Conservation (phyloP, 2,888 invertebrate species). For the Xestia c-nigrum region DNA sequence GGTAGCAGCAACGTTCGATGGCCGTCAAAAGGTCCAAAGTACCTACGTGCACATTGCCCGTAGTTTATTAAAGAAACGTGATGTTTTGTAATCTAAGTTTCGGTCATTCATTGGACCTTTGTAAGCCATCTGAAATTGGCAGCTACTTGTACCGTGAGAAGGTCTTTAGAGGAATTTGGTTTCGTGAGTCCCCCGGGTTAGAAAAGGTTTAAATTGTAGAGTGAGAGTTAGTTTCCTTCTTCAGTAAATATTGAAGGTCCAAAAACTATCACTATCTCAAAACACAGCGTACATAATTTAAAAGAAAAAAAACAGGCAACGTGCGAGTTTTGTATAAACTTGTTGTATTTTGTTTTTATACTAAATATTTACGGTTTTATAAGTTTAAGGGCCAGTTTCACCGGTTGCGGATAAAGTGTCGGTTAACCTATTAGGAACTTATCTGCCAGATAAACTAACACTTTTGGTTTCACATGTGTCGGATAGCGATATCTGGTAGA, state of each 20-base stretch:
- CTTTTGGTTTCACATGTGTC: no score
- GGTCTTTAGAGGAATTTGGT: background rate
- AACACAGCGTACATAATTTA: no score
- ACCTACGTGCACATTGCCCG: conserved; percentile 39
- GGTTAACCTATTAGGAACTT: no score
- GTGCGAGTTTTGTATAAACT: no score
- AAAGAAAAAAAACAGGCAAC: no score
- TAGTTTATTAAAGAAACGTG: conserved; percentile 48
- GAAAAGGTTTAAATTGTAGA: conserved; percentile 15
- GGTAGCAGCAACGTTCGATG: background rate
- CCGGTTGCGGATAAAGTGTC: no score
- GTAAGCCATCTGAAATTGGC: background rate
- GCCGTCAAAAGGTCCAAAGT: conserved; percentile 25
- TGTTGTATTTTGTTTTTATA: no score
- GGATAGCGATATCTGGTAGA: no score
- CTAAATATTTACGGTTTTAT: no score
- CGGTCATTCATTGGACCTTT: conserved; percentile 27
- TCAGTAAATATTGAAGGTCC: background rate
- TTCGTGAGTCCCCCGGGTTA: background rate
- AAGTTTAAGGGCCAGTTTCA: no score
- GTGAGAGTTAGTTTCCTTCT: background rate
- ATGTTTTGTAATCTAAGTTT: conserved; percentile 58
- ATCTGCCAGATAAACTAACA: no score
- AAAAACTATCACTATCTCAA: no score
- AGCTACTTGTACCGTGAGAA: conserved; percentile 14